phyloP scores from a whole-genome alignment of 2,113 vertebrate species.

The Ochotona princeps region DNA sequence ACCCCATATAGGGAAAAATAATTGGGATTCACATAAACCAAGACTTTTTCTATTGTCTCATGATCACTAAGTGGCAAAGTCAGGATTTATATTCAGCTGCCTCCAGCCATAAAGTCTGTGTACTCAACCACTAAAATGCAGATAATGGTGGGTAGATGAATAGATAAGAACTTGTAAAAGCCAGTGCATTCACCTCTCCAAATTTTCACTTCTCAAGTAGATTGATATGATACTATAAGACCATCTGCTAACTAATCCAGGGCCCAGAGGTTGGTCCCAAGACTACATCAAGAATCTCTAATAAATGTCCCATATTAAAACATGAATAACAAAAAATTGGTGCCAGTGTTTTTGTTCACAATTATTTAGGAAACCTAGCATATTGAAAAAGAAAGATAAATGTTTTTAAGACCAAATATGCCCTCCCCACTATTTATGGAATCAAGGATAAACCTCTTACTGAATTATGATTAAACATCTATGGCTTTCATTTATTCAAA shows the following conservation, averaged over 20 bases:
- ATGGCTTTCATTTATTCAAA: conserved; percentile 71
- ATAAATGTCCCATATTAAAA: conserved; percentile 1
- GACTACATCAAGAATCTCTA: neutral
- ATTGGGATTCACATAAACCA: neutral
- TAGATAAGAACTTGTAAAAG: neutral
- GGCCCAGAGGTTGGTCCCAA: neutral
- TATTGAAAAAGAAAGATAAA: conserved; percentile 4
- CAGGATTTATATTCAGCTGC: neutral
- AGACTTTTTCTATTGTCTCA: neutral
- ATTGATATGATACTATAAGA: neutral
- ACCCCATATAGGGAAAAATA: neutral
- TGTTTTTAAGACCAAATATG: conserved; percentile 27
- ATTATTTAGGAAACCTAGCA: neutral
- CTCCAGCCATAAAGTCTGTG: neutral
- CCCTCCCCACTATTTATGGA: conserved; percentile 15
- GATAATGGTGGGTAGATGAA: neutral
- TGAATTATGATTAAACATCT: conserved; percentile 41
- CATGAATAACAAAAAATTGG: neutral
- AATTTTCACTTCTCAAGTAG: neutral
- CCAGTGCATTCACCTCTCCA: neutral
- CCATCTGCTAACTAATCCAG: neutral
- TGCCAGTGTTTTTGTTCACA: neutral
- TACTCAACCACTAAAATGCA: neutral
- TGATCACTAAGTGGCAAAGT: neutral
- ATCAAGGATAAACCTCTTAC: conserved; percentile 22